A percentile compares a stretch with the other conserved stretches of the same genome.
Conservation (phyloP, 2,888 invertebrate genomes). For the Noctua janthe region DNA sequence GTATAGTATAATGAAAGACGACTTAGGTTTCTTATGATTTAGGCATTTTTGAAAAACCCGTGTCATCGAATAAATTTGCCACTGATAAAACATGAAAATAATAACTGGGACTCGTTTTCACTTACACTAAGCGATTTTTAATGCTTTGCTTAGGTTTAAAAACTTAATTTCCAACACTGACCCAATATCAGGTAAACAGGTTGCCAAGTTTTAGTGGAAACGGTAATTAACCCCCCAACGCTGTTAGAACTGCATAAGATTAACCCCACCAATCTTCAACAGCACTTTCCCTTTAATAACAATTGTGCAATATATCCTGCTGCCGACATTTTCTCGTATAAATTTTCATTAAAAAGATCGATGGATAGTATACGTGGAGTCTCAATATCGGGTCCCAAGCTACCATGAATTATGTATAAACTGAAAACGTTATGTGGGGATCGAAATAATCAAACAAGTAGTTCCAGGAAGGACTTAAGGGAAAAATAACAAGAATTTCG, state of each 20-base stretch:
- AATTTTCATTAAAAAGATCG: slow-evolving; percentile 66
- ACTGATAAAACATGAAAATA: neutral
- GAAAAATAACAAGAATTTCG: slow-evolving; percentile 28
- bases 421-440: slow-evolving; percentile 48
- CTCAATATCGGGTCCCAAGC: slow-evolving; percentile 51
- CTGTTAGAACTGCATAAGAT: slow-evolving; percentile 27
- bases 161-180: neutral
- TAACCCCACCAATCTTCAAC: slow-evolving; percentile 1
- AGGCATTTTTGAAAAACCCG: neutral
- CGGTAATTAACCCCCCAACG: neutral
- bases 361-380: slow-evolving; percentile 45
- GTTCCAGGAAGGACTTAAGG: slow-evolving; percentile 10
- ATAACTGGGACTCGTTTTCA: neutral
- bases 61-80: neutral
- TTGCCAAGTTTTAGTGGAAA: neutral
- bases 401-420: slow-evolving; percentile 64
- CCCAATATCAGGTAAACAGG: neutral
- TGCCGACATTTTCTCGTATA: slow-evolving; percentile 53
- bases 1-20: neutral
- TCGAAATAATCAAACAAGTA: slow-evolving; percentile 48
- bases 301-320: slow-evolving; percentile 37
- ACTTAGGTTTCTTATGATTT: neutral
- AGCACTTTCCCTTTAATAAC: slow-evolving; percentile 32
- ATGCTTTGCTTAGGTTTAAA: neutral
- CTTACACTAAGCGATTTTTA: neutral